Conservation (phyloP, 2,113 vertebrate species). For the Litocranius walleri region DNA sequence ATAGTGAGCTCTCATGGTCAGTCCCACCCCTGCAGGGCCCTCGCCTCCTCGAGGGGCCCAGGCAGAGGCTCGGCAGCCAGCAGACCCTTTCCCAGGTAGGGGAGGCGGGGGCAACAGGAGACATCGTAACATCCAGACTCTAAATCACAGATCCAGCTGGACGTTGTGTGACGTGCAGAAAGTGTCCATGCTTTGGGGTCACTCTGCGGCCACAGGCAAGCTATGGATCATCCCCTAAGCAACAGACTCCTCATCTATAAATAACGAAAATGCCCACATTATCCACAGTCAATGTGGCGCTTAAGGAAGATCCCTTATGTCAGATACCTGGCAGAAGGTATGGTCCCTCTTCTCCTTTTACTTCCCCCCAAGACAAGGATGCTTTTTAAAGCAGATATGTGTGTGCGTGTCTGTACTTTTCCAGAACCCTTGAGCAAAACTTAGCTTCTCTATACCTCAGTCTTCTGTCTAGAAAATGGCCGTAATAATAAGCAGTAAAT, state of each 20-base stretch:
- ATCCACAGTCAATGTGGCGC: rapidly evolving
- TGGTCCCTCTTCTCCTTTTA: background rate
- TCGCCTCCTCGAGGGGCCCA: background rate
- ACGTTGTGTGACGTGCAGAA: rapidly evolving
- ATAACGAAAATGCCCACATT: background rate
- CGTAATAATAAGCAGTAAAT: background rate
- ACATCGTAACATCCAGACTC: rapidly evolving
- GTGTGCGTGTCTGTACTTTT: background rate
- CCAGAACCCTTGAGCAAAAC: background rate
- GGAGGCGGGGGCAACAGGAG: background rate
- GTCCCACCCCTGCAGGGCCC: background rate
- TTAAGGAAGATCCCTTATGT: background rate
- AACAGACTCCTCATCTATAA: background rate
- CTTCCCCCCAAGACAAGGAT: background rate
- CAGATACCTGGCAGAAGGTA: background rate
- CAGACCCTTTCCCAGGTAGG: background rate
- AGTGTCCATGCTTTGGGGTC: background rate
- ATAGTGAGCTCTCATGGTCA: rapidly evolving
- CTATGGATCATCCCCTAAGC: background rate
- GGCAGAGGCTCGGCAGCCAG: background rate
- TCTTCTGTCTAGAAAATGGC: background rate
- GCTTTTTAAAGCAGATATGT: background rate
- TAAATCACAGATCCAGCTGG: background rate
- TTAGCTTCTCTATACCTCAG: background rate
- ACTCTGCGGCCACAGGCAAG: background rate